Conservation (phyloP, 2,888 invertebrate genomes). For the Drosophila siamana region DNA sequence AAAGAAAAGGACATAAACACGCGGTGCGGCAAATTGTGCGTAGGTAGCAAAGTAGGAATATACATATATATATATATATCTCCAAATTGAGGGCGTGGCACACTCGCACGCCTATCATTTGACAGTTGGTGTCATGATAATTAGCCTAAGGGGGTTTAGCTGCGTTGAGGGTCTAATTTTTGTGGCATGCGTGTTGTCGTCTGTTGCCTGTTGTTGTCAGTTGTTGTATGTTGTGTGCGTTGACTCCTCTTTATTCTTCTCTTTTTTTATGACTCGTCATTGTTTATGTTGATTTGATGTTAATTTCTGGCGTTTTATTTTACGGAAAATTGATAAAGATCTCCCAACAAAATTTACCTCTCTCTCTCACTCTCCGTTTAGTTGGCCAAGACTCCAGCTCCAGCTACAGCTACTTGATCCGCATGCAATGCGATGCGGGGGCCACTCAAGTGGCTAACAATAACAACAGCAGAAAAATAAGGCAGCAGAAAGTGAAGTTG, state of each 20-base stretch:
- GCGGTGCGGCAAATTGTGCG: constrained; percentile 24
- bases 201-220: constrained; percentile 3
- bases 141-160: constrained; percentile 56
- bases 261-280: constrained; percentile 66
- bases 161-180: constrained; percentile 55
- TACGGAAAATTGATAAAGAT: constrained; percentile 79
- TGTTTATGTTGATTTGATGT: constrained; percentile 80
- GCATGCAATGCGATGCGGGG: constrained; percentile 40
- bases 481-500: constrained; percentile 16
- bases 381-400: constrained; percentile 17
- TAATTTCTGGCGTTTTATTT: constrained; percentile 72
- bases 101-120: constrained; percentile 43
- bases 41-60: constrained; percentile 34
- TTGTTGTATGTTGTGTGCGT: constrained; percentile 25
- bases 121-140: constrained; percentile 81
- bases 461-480: too few species aligned
- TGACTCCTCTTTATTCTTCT: constrained; percentile 39
- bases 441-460: constrained; percentile 48
- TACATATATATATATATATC: too few species aligned
- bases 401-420: constrained; percentile 68
- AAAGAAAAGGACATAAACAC: constrained; percentile 42
- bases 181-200: constrained; percentile 68
- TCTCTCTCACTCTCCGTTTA: constrained; percentile 2
- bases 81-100: constrained; percentile 61
- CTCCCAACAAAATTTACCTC: constrained; percentile 34